Conservation (phyloP, 35 echinoderm and acorn worm species). For the Apostichopus californicus region DNA sequence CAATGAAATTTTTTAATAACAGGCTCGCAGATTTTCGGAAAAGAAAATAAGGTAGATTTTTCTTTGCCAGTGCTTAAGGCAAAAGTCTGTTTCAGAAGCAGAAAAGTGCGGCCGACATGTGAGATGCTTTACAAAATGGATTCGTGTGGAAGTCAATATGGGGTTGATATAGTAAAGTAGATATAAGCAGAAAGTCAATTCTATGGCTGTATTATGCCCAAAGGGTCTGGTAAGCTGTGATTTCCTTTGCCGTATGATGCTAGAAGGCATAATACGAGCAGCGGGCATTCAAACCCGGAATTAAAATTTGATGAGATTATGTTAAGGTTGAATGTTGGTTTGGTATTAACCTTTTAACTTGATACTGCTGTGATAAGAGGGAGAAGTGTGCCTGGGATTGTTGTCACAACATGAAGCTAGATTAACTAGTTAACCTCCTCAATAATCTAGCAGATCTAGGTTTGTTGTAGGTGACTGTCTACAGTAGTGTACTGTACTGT, state of each 20-base stretch:
- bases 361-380: slow-evolving; percentile 15
- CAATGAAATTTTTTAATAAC: no score
- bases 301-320: neutral
- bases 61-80: no score
- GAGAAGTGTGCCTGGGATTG: neutral
- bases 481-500: no score
- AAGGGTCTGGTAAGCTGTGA: neutral
- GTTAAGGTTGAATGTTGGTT: slow-evolving; percentile 17
- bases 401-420: neutral
- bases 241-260: neutral
- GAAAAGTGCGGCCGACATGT: no score
- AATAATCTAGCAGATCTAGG: neutral
- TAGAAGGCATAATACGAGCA: neutral
- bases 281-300: neutral
- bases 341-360: slow-evolving; percentile 21
- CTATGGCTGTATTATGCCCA: no score
- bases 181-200: no score
- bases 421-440: slow-evolving; percentile 38
- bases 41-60: no score
- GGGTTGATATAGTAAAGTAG: no score
- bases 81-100: no score
- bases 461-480: neutral
- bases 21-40: no score
- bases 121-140: no score
- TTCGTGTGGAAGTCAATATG: no score